Evolutionary conservation across 2,797 vertebrate genomes (phyloP), one percentile per base, ranked within the genome.

Genomic region (Crypturellus tataupa): DNA sequence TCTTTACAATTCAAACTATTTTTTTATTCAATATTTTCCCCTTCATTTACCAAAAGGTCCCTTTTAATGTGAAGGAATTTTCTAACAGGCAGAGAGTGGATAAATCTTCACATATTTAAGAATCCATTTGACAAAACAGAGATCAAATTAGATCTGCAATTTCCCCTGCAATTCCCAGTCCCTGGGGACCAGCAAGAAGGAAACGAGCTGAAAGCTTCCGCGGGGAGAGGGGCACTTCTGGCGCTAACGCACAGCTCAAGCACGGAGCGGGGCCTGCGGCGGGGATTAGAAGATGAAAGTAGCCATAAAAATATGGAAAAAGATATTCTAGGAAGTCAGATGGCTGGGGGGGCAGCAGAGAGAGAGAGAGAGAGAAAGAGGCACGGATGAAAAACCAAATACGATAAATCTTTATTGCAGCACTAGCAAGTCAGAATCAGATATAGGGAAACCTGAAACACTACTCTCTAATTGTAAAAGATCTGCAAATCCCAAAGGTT

Each of bases 11-110:
- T 25, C 51, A 81, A 96, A 93, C 56, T 29, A 63, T 69, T 65
- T 44, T 44, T 69, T 92, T 65, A 79, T 90, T 94, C 58, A 37
- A 47, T 87, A 33, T 69, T 94, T 94, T 89, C 49, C 63, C 85
- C 67, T 73, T 96, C 91, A 87, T 94, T 95, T 94, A 89, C 33
- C 49, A 92, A 79, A 75, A 90, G 4, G 75, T 80, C 69, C 69
- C 59, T 58, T 93, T 86, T 92, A 95, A 89, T 56, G 73, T 46
- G 33, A 91, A 90, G 87, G 77, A 93, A 94, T 59, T 85, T 77
- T 86, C 39, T 85, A 63, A 81, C 77, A 63, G 53, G 79, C 51
- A 46, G 53, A 27, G 53, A 82, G 60, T 27, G 65, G 47, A 91
- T 53, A 70, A 88, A 92, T 80, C 33, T 88, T 55, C 53, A 42